Evolutionary conservation across 2,113 vertebrate species (phyloP), one percentile per base, ranked within the genome.

Genomic region (Atlantisia rogersi): DNA sequence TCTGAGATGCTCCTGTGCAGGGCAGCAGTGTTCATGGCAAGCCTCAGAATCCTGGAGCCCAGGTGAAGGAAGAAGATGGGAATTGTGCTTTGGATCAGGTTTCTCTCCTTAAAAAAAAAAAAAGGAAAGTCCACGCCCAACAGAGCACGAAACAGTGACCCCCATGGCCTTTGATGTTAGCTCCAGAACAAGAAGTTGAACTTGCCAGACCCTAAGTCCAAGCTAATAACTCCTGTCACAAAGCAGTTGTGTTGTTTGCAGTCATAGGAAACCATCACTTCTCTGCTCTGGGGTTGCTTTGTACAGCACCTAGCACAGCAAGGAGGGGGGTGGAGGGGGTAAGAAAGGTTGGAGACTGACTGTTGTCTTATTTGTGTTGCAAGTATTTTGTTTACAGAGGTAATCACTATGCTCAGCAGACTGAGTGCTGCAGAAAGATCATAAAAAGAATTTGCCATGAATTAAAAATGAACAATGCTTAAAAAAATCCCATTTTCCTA

Each of bases 381-480:
- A 42, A 83, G 37, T 48, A 20, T 84, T 95, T 94, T 95, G 88
- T 95, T 95, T 95, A 95, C 86, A 86, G 86, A 78, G 69, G 24
- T 80, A 89, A 89, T 87, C 77, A 4, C 69, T 26, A 22, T 3
- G 48, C 77, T 95, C 89, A 82, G 95, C 78, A 86, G 91, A 85
- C 70, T 11, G 29, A 69, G 58, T 25, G 46, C 81, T 40, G 81
- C n/a, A 53, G 56, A 44, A 82, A 89, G 81, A 95, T 91, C 87
- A 70, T 74, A 76, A 82, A 85, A 71, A 55, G 74, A 91, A 88
- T 86, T 94, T 93, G 91, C 65, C 71, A 92, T 91, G 86, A 95
- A 94, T 96, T 97, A 94, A 93, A 92, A 96, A 95, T 83, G 86
- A 96, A 86, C 76, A 65, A 75, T 58, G 67, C 56, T 84, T 46